Conservation (phyloP, 2,888 invertebrate species). For the Lycophotia porphyrea region DNA sequence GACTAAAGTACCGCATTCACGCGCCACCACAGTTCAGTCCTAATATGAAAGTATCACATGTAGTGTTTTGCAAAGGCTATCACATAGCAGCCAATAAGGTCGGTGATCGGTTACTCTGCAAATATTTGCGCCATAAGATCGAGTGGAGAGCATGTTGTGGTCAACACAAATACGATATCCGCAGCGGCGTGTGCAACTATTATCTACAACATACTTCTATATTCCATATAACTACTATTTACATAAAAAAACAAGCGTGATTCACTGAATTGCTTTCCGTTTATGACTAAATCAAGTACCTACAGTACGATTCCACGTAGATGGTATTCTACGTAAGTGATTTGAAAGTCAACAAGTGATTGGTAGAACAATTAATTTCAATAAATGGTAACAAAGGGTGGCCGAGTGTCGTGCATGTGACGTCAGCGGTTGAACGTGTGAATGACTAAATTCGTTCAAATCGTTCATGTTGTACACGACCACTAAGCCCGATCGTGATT, state of each 20-base stretch:
- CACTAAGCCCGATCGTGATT: slow-evolving; percentile 81
- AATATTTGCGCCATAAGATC: slow-evolving; percentile 84
- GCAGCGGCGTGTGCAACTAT: slow-evolving; percentile 51
- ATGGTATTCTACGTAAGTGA: slow-evolving; percentile 52
- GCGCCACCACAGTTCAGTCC: slow-evolving; percentile 38
- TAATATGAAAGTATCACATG: slow-evolving; percentile 70
- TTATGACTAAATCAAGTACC: slow-evolving; percentile 48
- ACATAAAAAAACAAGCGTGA: slow-evolving; percentile 57
- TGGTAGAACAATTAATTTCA: slow-evolving; percentile 58
- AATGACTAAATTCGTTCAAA: slow-evolving; percentile 80
- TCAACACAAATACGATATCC: slow-evolving; percentile 81
- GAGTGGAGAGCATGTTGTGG: slow-evolving; percentile 77
- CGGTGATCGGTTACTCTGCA: slow-evolving; percentile 81
- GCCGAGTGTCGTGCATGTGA: slow-evolving; percentile 46
- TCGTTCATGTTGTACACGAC: slow-evolving; percentile 75
- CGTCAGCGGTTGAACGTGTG: slow-evolving; percentile 60
- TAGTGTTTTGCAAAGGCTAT: slow-evolving; percentile 82
- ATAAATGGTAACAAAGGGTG: slow-evolving; percentile 56
- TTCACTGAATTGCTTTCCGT: slow-evolving; percentile 49
- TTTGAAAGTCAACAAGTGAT: slow-evolving; percentile 64
- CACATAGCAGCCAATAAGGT: slow-evolving; percentile 81
- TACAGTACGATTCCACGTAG: slow-evolving; percentile 45
- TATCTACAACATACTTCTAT: slow-evolving; percentile 30
- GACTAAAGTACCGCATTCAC: slow-evolving; percentile 33
- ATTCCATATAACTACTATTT: slow-evolving; percentile 35